phyloP scores from a whole-genome alignment of 2,797 vertebrate species.

The Falco naumanni region DNA sequence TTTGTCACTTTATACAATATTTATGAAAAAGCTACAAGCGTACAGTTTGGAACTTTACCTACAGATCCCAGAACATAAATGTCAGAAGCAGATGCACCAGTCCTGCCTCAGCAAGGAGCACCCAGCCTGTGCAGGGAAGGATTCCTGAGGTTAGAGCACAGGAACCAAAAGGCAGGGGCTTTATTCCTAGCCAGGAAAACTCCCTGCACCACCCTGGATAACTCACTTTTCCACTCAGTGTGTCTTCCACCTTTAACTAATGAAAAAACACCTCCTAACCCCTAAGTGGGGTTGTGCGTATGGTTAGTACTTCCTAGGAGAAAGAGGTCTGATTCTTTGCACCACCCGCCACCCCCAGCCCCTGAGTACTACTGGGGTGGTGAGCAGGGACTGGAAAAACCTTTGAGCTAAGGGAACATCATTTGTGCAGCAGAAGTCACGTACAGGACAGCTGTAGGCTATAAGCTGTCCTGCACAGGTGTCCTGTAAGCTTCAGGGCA shows the following conservation, averaged over 20 bases:
- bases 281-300: neutral
- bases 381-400: neutral
- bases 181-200: neutral
- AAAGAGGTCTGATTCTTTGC: neutral
- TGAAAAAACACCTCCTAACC: neutral
- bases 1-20: neutral
- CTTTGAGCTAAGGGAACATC: neutral
- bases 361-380: neutral
- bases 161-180: neutral
- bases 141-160: neutral
- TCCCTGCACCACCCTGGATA: neutral
- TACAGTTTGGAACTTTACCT: neutral
- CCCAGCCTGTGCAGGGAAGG: neutral
- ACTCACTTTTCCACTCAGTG: neutral
- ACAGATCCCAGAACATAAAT: neutral
- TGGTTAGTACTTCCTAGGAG: neutral
- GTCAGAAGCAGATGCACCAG: neutral
- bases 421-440: neutral
- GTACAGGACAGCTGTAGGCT: neutral
- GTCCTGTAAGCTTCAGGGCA: neutral
- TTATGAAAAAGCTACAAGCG: neutral
- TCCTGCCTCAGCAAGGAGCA: neutral
- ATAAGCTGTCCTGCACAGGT: neutral
- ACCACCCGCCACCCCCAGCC: fast-evolving
- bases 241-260: neutral